These are phyloP conservation scores for Pyrrhosoma nymphula DNA, from an alignment of 2,888 invertebrate genomes.

Conservation along the genomic window DNA sequence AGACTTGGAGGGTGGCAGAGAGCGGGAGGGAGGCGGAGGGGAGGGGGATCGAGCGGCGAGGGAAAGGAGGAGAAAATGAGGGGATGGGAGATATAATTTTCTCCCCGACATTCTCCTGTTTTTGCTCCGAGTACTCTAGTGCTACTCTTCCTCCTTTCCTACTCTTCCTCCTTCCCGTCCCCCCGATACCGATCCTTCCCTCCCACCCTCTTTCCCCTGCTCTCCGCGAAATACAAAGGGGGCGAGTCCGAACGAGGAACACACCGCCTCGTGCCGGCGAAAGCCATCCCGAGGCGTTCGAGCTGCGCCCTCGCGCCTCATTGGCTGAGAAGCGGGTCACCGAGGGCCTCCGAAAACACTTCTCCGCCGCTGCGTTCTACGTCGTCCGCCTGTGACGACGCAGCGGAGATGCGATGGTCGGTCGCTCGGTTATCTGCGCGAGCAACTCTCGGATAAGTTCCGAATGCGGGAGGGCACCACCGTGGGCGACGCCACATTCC, in stretches of 20 bases:
- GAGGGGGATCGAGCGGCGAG: neutral
- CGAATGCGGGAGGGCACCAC: neutral
- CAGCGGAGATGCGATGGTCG: neutral
- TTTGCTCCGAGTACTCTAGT: neutral
- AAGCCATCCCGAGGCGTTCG: slow-evolving; percentile 37
- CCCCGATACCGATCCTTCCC: slow-evolving; percentile 70
- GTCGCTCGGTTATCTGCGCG: neutral
- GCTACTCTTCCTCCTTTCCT: too few relatives aligned
- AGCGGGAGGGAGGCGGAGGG: neutral
- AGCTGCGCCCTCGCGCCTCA: neutral
- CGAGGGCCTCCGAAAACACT: neutral
- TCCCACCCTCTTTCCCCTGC: slow-evolving; percentile 75
- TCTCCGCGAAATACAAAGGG: slow-evolving; percentile 58
- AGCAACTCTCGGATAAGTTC: slow-evolving; percentile 20
- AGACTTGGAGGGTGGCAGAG: neutral
- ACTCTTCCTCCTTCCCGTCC: too few relatives aligned
- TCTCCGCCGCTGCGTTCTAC: neutral
- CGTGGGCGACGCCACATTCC: neutral
- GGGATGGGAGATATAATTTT: neutral
- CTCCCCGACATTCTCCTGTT: neutral
- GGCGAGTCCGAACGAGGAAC: neutral
- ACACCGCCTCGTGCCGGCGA: neutral
- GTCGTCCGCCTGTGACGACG: slow-evolving; percentile 10
- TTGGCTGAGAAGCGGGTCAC: slow-evolving; percentile 44
- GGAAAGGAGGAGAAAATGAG: neutral